Conservation (phyloP, 2,888 invertebrate species). For the Habroteleia sp. region DNA sequence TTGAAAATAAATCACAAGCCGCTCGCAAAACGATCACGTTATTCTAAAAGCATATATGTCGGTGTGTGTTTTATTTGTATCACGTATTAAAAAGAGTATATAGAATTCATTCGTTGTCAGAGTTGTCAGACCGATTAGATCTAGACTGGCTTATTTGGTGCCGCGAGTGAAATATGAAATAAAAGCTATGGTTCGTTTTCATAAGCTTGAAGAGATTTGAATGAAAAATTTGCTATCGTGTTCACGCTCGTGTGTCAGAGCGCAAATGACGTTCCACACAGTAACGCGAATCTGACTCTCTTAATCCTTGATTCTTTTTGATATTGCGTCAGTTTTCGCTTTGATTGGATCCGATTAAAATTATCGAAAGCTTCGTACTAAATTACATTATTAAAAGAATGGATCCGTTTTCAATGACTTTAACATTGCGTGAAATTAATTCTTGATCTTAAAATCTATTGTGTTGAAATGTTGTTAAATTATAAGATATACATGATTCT, state of each 20-base stretch:
- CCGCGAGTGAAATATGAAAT: slow-evolving; percentile 44
- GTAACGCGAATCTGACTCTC: slow-evolving; percentile 27
- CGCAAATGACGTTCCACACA: slow-evolving; percentile 30
- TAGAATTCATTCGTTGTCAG: slow-evolving; percentile 52
- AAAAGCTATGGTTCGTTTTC: slow-evolving; percentile 36
- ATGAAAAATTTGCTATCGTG: slow-evolving; percentile 41
- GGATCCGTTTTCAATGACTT: no score
- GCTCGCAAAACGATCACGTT: slow-evolving; percentile 57
- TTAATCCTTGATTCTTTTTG: slow-evolving; percentile 37
- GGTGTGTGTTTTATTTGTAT: slow-evolving; percentile 33
- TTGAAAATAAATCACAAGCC: slow-evolving; percentile 66
- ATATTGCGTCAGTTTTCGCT: slow-evolving; percentile 18
- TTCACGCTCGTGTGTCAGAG: slow-evolving; percentile 28
- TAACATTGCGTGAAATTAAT: no score
- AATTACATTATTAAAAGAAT: no score
- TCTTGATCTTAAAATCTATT: no score
- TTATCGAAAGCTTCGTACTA: slow-evolving; percentile 1
- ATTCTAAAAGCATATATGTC: slow-evolving; percentile 46
- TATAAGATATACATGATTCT: no score
- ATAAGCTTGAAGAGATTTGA: slow-evolving; percentile 50
- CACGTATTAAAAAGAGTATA: slow-evolving; percentile 38
- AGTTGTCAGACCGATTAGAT: no score
- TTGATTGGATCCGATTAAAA: slow-evolving; percentile 6
- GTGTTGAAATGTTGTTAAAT: no score
- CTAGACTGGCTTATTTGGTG: slow-evolving; percentile 45